These are phyloP conservation scores for Vulpes vulpes DNA, from an alignment of 2,113 vertebrate species.

Conservation along the genomic window DNA sequence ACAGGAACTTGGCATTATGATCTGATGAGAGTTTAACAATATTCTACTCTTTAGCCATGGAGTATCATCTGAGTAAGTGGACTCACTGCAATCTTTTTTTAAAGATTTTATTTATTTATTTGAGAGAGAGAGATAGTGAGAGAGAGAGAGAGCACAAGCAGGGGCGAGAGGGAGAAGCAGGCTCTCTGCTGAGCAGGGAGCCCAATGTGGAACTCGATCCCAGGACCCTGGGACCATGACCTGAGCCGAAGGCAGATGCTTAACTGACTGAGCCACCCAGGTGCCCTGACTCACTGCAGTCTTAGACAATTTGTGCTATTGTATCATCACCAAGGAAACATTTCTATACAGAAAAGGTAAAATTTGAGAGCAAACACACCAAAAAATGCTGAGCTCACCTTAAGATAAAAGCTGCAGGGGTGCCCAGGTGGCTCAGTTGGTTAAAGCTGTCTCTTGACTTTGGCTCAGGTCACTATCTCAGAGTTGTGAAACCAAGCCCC, in stretches of 20 bases:
- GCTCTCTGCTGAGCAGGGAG: too few species aligned
- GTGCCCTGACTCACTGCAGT: neutral
- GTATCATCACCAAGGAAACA: conserved; percentile 16
- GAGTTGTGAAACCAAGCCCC: neutral
- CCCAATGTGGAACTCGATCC: too few species aligned
- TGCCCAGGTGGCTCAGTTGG: neutral
- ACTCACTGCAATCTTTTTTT: neutral
- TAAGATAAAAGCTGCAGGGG: neutral
- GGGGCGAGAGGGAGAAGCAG: too few species aligned
- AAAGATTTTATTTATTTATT: too few species aligned
- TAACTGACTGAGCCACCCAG: too few species aligned
- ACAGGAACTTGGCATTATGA: conserved; percentile 35
- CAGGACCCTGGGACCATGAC: too few species aligned
- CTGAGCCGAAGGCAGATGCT: too few species aligned
- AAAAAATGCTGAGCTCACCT: conserved; percentile 33
- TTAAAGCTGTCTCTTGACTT: neutral
- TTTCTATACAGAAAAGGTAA: conserved; percentile 38
- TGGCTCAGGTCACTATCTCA: neutral
- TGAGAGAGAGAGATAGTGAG: too few species aligned
- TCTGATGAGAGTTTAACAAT: conserved; percentile 38
- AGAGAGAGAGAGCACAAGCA: too few species aligned
- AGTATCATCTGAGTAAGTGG: neutral
- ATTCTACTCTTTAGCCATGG: conserved; percentile 37
- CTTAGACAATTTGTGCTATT: conserved; percentile 40
- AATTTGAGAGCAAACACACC: conserved; percentile 20